Evolutionary conservation across 2,797 vertebrate species (phyloP).

Genomic region (Coilia nasus): DNA sequence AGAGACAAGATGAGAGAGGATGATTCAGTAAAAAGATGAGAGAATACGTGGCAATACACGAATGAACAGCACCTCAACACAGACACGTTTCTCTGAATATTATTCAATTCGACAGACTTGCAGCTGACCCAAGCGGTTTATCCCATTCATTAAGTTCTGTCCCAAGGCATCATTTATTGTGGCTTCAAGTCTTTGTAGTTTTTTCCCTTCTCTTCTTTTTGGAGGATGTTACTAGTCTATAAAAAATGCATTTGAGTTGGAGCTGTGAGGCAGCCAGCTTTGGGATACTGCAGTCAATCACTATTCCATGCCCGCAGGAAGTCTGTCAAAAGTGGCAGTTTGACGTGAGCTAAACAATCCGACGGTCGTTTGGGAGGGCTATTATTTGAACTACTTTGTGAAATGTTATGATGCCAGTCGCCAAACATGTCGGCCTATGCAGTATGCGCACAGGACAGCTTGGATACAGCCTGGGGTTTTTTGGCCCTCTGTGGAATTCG

Average conservation of each 20-base stretch:
- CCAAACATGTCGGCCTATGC: conserved; percentile 3
- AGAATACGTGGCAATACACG: background rate
- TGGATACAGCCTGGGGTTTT: conserved; percentile 11
- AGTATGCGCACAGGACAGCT: conserved; percentile 12
- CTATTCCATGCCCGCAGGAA: background rate
- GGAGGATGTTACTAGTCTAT: background rate
- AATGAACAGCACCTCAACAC: background rate
- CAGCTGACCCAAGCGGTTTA: background rate
- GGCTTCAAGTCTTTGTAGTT: background rate
- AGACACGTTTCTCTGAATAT: background rate
- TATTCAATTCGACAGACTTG: background rate
- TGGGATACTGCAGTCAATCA: background rate
- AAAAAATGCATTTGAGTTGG: background rate
- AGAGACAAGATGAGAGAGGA: background rate
- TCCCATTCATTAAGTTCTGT: background rate
- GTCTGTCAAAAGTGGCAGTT: background rate
- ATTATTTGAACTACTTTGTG: conserved; percentile 13
- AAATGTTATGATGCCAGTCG: background rate
- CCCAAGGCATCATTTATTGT: background rate
- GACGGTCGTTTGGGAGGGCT: background rate
- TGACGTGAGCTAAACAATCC: conserved; percentile 15
- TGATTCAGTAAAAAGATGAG: background rate
- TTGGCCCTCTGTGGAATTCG: background rate
- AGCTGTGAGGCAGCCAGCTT: background rate
- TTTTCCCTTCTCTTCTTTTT: background rate